These are phyloP conservation scores for Drosophila sechellia DNA, from an alignment of 1,140 invertebrate species.

Conservation along the genomic window DNA sequence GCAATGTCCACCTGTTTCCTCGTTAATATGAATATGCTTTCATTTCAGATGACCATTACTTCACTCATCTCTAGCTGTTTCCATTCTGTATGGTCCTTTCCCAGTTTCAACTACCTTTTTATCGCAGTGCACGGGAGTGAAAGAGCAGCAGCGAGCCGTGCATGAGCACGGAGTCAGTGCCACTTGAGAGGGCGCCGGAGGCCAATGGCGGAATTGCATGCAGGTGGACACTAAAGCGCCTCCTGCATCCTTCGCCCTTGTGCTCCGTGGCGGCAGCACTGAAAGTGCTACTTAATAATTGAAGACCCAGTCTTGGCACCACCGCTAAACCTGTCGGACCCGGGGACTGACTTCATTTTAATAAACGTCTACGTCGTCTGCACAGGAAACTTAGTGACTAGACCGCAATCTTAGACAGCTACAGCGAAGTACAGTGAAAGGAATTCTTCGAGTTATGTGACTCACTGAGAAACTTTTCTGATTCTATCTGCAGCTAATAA, in stretches of 20 bases:
- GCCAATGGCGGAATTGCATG: constrained; percentile 69
- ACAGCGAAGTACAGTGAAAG: background rate
- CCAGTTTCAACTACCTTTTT: background rate
- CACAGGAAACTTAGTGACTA: constrained; percentile 52
- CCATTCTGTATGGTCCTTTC: too few relatives aligned
- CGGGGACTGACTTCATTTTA: constrained; percentile 46
- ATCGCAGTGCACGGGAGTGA: constrained; percentile 25
- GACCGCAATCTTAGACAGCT: constrained; percentile 45
- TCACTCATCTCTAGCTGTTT: too few relatives aligned
- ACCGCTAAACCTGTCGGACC: constrained; percentile 37
- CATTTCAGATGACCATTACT: too few relatives aligned
- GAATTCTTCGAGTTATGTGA: background rate
- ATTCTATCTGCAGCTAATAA: too few relatives aligned
- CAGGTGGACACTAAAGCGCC: constrained; percentile 59
- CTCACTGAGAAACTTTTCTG: too few relatives aligned
- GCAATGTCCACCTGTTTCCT: too few relatives aligned
- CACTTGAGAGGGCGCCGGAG: constrained; percentile 49
- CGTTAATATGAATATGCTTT: too few relatives aligned
- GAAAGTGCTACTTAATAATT: constrained; percentile 53
- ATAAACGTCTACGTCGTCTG: constrained; percentile 53
- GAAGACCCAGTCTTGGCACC: constrained; percentile 40
- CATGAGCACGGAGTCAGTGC: constrained; percentile 24
- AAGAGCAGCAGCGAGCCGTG: constrained; percentile 32
- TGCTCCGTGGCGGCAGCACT: constrained; percentile 19
- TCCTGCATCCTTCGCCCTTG: constrained; percentile 27